These are phyloP conservation scores for Heliopora coerulea DNA, from an alignment of 92 coral and sea anemone genomes.

Conservation along the genomic window DNA sequence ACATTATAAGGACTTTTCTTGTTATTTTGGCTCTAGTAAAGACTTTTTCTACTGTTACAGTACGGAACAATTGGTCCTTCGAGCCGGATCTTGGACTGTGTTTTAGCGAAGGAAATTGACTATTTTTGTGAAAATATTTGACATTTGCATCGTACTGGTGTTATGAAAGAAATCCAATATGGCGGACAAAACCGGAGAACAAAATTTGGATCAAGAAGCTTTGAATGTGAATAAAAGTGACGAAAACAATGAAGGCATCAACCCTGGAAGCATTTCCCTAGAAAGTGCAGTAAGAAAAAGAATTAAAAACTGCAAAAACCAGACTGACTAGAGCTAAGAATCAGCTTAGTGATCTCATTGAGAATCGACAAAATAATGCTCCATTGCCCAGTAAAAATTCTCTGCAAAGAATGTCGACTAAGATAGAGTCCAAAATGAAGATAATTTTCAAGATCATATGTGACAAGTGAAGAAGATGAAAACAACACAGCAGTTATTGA, in stretches of 20 bases:
- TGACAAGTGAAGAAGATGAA: slow-evolving; percentile 31
- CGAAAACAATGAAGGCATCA: background rate
- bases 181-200: background rate
- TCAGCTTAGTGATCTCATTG: slow-evolving; percentile 29
- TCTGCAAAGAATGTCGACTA: slow-evolving; percentile 29
- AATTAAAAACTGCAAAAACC: slow-evolving; percentile 37
- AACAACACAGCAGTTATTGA: slow-evolving; percentile 43
- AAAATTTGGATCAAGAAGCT: background rate
- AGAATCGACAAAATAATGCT: slow-evolving; percentile 14
- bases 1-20: too few species aligned
- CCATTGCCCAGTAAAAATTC: slow-evolving; percentile 42
- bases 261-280: background rate
- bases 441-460: slow-evolving; percentile 38
- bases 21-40: too few species aligned
- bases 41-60: too few species aligned
- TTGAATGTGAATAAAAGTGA: background rate
- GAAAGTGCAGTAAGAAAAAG: slow-evolving; percentile 12
- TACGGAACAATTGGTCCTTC: slow-evolving; percentile 18
- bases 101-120: too few species aligned
- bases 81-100: background rate
- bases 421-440: slow-evolving; percentile 34
- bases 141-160: background rate
- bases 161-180: too few species aligned
- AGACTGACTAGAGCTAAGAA: slow-evolving; percentile 52
- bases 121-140: too few species aligned